Evolutionary conservation across 1,140 invertebrate species (phyloP).

Genomic region (Luehdorfia chinensis): DNA sequence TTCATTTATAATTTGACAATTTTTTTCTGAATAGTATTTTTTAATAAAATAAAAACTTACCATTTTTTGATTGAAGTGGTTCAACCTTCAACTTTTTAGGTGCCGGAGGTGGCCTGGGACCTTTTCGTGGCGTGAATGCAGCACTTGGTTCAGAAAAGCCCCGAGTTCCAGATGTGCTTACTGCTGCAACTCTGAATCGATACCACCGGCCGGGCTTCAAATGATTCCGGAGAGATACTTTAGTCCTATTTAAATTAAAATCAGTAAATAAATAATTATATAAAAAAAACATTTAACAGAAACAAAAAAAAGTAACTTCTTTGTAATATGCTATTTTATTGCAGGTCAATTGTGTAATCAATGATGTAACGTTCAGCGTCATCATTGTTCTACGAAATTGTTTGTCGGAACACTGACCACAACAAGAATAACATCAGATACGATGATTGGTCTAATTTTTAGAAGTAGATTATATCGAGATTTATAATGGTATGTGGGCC

Average conservation of each 20-base stretch:
- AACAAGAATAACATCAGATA: not conserved
- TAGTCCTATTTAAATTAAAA: conserved; percentile 51
- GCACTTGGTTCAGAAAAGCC: conserved; percentile 82
- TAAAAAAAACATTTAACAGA: too few species aligned
- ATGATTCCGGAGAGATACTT: conserved; percentile 76
- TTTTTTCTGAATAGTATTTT: too few species aligned
- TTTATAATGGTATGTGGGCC: not conserved
- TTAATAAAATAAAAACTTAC: conserved; percentile 41
- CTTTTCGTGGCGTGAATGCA: conserved; percentile 80
- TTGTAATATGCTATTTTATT: too few species aligned
- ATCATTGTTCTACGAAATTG: not conserved
- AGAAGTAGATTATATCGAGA: not conserved
- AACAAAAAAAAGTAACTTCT: too few species aligned
- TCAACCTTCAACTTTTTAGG: conserved; percentile 80
- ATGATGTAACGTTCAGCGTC: conserved; percentile 6
- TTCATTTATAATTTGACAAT: too few species aligned
- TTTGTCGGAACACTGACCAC: conserved; percentile 1
- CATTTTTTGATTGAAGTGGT: conserved; percentile 60
- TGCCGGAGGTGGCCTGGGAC: conserved; percentile 80
- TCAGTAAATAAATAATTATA: too few species aligned
- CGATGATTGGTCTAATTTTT: conserved; percentile 10
- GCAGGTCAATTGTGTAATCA: not conserved
- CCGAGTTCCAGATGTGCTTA: conserved; percentile 82
- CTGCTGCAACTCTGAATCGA: conserved; percentile 85
- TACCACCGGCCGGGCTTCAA: conserved; percentile 86